Evolutionary conservation across 2,888 invertebrate species (phyloP), one percentile per base, ranked within the genome.

Genomic region (Plebejus anna): DNA sequence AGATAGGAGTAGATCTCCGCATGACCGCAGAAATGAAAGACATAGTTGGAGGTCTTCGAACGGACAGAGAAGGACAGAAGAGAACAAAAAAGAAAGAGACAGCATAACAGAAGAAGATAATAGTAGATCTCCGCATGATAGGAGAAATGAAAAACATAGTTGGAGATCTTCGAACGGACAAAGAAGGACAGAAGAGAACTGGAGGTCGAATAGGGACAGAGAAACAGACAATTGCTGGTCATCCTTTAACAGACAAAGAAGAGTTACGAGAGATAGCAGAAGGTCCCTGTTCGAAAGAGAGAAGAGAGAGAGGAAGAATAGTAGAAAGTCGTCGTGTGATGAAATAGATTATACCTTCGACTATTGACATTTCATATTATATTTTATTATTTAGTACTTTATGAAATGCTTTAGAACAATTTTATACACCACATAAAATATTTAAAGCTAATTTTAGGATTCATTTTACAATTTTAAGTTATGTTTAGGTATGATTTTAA

Each of bases 331-430:
- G 9, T 32, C 66, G 3, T 66, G 66, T 13, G 28, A 66, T 4
- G 32, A 32, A 66, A 32, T 66, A 66, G 66, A 66, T 36, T 66
- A 66, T 66, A 66, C 32, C 16, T 66, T 66, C 5, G 66, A 66
- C 5, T 66, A 66, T 66, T 66, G 66, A 66, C 66, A 4, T 66
- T 66, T 13, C 9, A 32, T 9, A 3, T 42, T 42, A 42, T 42
- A 42, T 42, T 42, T 42, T 9, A 42, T 42, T 42, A 42, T 5
- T 32, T 66, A 32, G 32, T 32, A 22, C 22, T 13, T 2, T 9
- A 66, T 16, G 32, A 36, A 66, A 66, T 36, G 66, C 32, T 66
- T 11, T 66, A 66, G 66, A 32, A 32, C 66, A 66, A 32, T 66
- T 66, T 66, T 66, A 32, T 61, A 61, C 6, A 28, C 28, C 22